Percentiles rank a stretch among this genome's conserved stretches.
Evolutionary conservation across 2,797 vertebrate species (phyloP).

Genomic region (Rhodeus uyekii): DNA sequence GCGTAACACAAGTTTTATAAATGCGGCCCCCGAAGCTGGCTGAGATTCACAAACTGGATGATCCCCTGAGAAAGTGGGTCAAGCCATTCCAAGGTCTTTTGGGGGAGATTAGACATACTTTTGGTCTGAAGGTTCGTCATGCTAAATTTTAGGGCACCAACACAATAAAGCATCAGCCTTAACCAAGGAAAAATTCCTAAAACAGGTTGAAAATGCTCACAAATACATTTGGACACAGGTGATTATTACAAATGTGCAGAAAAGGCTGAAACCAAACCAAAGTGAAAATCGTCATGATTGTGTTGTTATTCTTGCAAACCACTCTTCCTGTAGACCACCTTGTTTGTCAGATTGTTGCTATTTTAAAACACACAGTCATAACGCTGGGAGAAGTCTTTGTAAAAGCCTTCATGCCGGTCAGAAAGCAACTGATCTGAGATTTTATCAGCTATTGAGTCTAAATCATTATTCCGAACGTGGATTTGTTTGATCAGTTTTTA

Average conservation of each 20-base stretch:
- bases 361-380: constrained; percentile 6
- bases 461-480: constrained; percentile 22
- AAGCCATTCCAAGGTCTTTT: constrained; percentile 34
- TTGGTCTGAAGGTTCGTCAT: constrained; percentile 44
- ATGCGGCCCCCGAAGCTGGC: neutral
- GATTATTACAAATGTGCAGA: neutral
- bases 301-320: neutral
- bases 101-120: constrained; percentile 38
- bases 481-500: constrained; percentile 41
- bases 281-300: neutral
- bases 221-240: constrained; percentile 1
- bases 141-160: constrained; percentile 16
- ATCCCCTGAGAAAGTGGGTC: constrained; percentile 53
- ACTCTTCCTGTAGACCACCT: neutral
- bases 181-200: neutral
- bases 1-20: too few relatives aligned
- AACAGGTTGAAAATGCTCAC: neutral
- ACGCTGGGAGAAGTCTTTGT: neutral
- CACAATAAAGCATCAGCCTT: neutral
- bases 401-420: constrained; percentile 10
- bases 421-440: constrained; percentile 17
- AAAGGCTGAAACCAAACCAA: constrained; percentile 10
- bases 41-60: constrained; percentile 47
- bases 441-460: constrained; percentile 16
- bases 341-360: neutral